Base-by-base conservation (phyloP, 1,140 invertebrate genomes). In the Danaus melanippus region DNA sequence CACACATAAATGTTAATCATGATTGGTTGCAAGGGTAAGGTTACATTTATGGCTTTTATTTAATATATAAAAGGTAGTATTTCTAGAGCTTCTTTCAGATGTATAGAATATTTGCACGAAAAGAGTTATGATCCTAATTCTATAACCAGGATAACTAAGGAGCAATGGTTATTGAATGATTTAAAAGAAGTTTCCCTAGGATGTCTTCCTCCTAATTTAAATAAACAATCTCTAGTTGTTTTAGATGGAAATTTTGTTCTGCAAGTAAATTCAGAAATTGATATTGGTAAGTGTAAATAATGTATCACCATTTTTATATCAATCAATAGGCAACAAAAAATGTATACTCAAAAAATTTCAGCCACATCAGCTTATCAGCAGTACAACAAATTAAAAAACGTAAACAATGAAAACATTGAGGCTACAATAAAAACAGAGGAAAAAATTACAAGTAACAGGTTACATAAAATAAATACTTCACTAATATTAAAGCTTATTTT, bases 141-240 rank as follows among this genome's bases (percentile, higher is more conserved):
- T 46, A 67, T 69, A 49, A 51, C 50, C 12, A 73, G 85, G 32
- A 71, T 88, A 40, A 83, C 84, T 7, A 82, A 73, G 55, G 77
- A 84, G 45, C 86, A 88, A 56, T 88, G 86, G 86, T 51, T 88
- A 6, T 60, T 88, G n/a, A 80, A 85, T 67, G 77, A 87, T 58
- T 59, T 88, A n/a, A 79, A 67, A 21, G 76, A 85, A 2, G 82
- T 87, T 43, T 83, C 76, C 32, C 79, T 84, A 0, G 87, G 86
- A 1, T 86, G 66, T 12, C 52, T 88, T 7, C 87, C 86, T 0
- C 41, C 56, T 0, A 77, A 82, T 52, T 49, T 88, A 4, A 74
- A 58, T 9, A 57, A 56, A 46, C 49, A 62, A 10, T 50, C 61
- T 4, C 85, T 84, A 56, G 75, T 66, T 17, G 56, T 65, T 8